These are phyloP conservation scores for Cecidostiba fungosa DNA, from an alignment of 2,888 invertebrate species.

Conservation along the genomic window DNA sequence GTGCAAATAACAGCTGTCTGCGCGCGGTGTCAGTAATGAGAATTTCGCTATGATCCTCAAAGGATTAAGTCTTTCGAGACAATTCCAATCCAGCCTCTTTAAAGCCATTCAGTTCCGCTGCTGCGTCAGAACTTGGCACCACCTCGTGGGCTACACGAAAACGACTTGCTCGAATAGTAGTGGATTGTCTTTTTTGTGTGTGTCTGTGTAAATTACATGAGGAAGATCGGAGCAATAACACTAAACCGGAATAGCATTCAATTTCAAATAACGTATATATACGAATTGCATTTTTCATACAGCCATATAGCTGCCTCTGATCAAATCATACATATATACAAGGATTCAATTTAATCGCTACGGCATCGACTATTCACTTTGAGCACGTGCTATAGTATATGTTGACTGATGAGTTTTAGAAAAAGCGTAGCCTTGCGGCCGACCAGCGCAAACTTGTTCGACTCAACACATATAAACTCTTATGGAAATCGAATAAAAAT, in stretches of 20 bases:
- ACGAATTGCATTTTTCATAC: background rate
- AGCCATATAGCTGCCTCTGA: background rate
- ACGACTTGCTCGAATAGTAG: background rate
- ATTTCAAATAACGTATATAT: too few relatives aligned
- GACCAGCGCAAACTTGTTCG: too few relatives aligned
- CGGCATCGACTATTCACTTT: too few relatives aligned
- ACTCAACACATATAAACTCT: too few relatives aligned
- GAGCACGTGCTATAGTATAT: too few relatives aligned
- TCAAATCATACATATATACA: background rate
- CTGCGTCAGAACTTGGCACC: conserved; percentile 16
- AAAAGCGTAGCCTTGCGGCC: too few relatives aligned
- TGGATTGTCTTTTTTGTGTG: background rate
- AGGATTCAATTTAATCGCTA: background rate
- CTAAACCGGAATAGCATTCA: background rate
- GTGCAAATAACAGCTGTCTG: background rate
- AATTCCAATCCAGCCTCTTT: conserved; percentile 34
- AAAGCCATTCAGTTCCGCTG: conserved; percentile 9
- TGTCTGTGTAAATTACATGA: background rate
- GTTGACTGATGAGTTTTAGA: too few relatives aligned
- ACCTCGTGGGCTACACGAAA: background rate
- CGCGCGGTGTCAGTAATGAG: conserved; percentile 28
- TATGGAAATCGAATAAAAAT: too few relatives aligned
- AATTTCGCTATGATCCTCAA: conserved; percentile 33
- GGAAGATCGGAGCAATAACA: background rate
- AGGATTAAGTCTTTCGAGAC: background rate